Evolutionary conservation across 2,113 vertebrate genomes (phyloP).

Genomic region (Cairina moschata): DNA sequence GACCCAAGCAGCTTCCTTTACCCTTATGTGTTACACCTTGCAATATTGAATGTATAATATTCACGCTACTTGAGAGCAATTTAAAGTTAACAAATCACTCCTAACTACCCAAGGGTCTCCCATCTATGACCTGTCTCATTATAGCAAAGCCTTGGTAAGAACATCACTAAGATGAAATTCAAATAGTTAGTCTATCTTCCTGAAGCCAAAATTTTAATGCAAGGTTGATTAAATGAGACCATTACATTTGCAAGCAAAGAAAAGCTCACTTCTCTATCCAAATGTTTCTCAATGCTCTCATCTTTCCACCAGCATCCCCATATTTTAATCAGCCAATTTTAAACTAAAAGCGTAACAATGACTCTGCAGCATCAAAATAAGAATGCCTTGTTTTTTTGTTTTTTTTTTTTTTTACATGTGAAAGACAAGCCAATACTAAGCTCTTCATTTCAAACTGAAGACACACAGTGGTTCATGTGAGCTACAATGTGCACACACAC

Average conservation of each 20-base stretch:
- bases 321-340: background rate
- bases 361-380: background rate
- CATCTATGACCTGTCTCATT: background rate
- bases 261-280: background rate
- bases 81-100: background rate
- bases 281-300: background rate
- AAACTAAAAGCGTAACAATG: background rate
- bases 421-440: background rate
- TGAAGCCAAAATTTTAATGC: background rate
- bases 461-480: background rate
- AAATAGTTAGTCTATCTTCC: background rate
- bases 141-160: background rate
- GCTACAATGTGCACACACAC: background rate
- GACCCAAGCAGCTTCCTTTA: background rate
- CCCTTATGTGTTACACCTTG: background rate
- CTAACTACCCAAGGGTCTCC: background rate
- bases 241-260: background rate
- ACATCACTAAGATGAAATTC: background rate
- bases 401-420: background rate
- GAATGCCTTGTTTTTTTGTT: background rate
- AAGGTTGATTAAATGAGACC: background rate
- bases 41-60: background rate
- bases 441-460: background rate
- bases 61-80: background rate
- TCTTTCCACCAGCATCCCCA: background rate